phyloP scores from a whole-genome alignment of 2,888 invertebrate genomes.

The Cheilosia variabilis region DNA sequence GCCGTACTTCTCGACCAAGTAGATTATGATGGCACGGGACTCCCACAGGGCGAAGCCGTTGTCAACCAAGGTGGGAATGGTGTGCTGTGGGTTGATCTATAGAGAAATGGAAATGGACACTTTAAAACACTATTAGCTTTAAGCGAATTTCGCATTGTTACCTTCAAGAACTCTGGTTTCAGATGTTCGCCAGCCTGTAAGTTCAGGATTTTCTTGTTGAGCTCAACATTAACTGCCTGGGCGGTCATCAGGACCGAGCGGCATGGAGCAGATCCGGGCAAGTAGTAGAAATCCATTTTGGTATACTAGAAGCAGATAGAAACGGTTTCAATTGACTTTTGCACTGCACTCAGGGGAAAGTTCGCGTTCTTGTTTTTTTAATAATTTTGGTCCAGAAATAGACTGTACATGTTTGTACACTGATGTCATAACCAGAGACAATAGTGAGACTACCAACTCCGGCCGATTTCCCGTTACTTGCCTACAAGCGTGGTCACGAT shows the following conservation, averaged over 20 bases:
- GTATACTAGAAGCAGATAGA: slow-evolving; percentile 25
- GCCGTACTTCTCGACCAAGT: slow-evolving; percentile 92
- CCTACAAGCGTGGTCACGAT: too few relatives aligned
- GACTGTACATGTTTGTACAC: slow-evolving; percentile 2
- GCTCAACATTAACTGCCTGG: slow-evolving; percentile 87
- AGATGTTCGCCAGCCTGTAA: slow-evolving; percentile 87
- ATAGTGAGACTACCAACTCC: too few relatives aligned
- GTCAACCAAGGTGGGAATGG: slow-evolving; percentile 93
- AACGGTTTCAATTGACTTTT: slow-evolving; percentile 1
- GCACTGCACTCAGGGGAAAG: slow-evolving; percentile 1
- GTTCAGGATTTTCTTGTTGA: slow-evolving; percentile 87
- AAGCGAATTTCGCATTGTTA: slow-evolving; percentile 76
- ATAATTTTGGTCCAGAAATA: slow-evolving; percentile 29
- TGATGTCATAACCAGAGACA: too few relatives aligned
- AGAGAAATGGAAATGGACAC: not conserved
- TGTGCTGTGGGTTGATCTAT: slow-evolving; percentile 93
- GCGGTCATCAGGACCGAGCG: slow-evolving; percentile 87
- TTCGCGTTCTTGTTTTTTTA: not conserved
- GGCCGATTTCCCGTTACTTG: too few relatives aligned
- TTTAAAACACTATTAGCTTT: not conserved
- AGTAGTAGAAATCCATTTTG: slow-evolving; percentile 87
- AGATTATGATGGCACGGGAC: slow-evolving; percentile 92
- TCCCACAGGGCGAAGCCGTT: slow-evolving; percentile 92
- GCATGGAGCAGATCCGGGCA: slow-evolving; percentile 88
- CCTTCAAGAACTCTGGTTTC: slow-evolving; percentile 89